Evolutionary conservation across 2,888 invertebrate species (phyloP), one percentile per base, ranked within the genome.

Genomic region (Napeogenes sylphis): DNA sequence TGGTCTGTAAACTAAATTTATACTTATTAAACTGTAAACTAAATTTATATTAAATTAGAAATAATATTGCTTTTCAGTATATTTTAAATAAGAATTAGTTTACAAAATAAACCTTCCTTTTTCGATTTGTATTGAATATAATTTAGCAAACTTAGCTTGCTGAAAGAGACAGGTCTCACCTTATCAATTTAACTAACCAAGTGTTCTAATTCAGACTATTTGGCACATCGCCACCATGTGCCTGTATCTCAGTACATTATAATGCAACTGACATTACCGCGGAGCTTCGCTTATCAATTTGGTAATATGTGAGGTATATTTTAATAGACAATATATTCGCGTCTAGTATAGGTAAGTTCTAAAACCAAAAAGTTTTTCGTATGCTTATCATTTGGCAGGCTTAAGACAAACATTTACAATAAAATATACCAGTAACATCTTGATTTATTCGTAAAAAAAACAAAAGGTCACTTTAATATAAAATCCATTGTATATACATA

Each of bases 181-280:
- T 77, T 77, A 77, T 77, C 77, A 77, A 76, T 77, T 75, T 75
- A 72, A 70, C 71, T 74, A 75, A 74, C 71, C 70, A 70, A 75
- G 74, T 75, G 71, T 66, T 70, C 74, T 76, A 75, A 77, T 77
- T 76, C 70, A 70, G 66, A 69, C 69, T 70, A 65, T 62, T 70
- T 77, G 77, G 76, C 74, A 62, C 58, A 51, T 62, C 66, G 70
- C 75, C 76, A 76, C 68, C 68, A 70, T 62, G 65, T 65, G 65
- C 65, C 64, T 67, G 68, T 70, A 72, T 71, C 71, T 75, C 74
- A 72, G 70, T 61, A 61, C 72, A 75, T 74, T 74, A 73, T 71
- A 72, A 72, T 66, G 59, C 66, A 73, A 72, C 74, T 75, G 70
- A 74, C 67, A 74, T 77, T 67, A 65, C 58, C 62, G 64, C 56